Evolutionary conservation across 2,113 vertebrate genomes (phyloP), one percentile per base, ranked within the genome.

Genomic region (Tetraodon nigroviridis): DNA sequence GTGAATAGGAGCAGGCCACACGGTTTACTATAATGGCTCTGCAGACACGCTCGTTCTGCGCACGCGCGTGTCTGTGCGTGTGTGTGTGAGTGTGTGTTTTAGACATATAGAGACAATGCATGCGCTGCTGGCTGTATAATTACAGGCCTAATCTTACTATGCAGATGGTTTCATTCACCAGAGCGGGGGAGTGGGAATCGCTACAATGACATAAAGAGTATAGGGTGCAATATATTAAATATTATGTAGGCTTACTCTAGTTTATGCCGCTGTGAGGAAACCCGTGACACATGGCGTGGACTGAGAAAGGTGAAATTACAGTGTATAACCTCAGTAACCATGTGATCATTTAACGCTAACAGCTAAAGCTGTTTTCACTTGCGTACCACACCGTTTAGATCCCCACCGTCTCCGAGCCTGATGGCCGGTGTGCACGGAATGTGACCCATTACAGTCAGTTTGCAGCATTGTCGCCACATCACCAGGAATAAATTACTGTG

Each of bases 1-100:
- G 67, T 89, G 88, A 91, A 90, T 86, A 88, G 87, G 67, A 80
- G 80, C 75, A 50, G 71, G 79, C 89, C 90, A 88, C 84, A 82
- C 84, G 87, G 78, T 87, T 86, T 84, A 85, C 84, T 89, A 86
- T 91, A 89, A 91, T 89, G 85, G 87, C 84, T 82, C 89, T 85
- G 79, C 81, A 73, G 68, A 83, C 82, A 87, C 79, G 78, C 58
- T 17, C 63, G 70, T n/a, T 55, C 5, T 58, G 40, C 62, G 41
- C 58, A 20, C 75, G 53, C 58, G 24, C 62, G 21, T 48, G 45
- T 50, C 18, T 44, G 42, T 16, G 58, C 47, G 51, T 44, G 55
- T 51, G 60, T 58, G 60, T 45, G 53, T 44, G 22, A 42, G 66
- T 51, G 29, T 69, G 59, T 58, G 32, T 78, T 58, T 52, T 58